phyloP scores from a whole-genome alignment of 1,140 invertebrate species.

The Sitophilus oryzae region DNA sequence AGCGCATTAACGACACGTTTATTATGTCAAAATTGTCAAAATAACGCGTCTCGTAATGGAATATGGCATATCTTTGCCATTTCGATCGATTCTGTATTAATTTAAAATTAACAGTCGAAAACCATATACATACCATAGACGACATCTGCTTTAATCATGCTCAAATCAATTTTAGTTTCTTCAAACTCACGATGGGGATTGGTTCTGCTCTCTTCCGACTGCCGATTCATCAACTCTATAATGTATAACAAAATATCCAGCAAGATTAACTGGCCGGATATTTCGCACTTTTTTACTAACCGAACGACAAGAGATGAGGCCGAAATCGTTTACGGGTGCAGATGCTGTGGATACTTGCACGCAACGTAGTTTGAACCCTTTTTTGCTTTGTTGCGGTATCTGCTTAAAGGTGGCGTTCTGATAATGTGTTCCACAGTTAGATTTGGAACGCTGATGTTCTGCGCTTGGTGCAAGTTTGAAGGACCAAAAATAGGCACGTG shows the following conservation, averaged over 20 bases:
- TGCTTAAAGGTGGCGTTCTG: not conserved
- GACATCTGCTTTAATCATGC: conserved; percentile 51
- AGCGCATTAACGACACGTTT: no score
- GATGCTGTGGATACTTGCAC: conserved; percentile 61
- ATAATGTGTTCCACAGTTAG: conserved; percentile 28
- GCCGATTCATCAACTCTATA: conserved; percentile 70
- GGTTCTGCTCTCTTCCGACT: conserved; percentile 59
- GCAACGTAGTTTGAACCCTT: conserved; percentile 55
- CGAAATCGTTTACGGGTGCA: conserved; percentile 48
- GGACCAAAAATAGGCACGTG: conserved; percentile 39
- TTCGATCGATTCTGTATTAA: no score
- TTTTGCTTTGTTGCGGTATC: conserved; percentile 38
- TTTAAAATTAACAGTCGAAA: not conserved
- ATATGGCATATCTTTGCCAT: no score
- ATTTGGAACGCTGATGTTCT: conserved; percentile 38
- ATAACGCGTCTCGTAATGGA: no score
- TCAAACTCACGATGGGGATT: conserved; percentile 34
- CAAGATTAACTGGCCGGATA: conserved; percentile 35
- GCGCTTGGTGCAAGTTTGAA: conserved; percentile 31
- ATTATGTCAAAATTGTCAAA: no score
- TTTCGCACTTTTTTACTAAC: conserved; percentile 24
- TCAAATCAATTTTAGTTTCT: no score
- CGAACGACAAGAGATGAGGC: conserved; percentile 22
- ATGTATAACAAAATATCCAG: conserved; percentile 55
- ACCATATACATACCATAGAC: conserved; percentile 45